A percentile compares a stretch with the other conserved stretches of the same genome.
These are phyloP conservation scores for Myiopsitta monachus DNA, from an alignment of 2,113 vertebrate genomes.

Conservation along the genomic window DNA sequence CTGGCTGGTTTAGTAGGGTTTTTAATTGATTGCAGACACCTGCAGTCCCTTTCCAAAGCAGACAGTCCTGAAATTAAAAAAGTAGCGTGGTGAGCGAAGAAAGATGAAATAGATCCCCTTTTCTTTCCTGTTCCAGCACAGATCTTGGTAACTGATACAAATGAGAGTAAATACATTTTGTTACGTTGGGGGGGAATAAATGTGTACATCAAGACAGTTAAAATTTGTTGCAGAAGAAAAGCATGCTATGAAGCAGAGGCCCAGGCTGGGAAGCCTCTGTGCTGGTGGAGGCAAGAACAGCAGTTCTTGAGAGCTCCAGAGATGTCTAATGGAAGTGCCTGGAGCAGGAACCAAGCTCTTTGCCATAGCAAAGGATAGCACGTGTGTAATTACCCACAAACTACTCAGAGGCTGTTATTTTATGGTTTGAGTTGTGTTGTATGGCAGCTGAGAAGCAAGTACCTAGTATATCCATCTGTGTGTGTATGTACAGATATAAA, in stretches of 20 bases:
- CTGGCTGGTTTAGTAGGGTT: background rate
- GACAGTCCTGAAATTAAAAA: background rate
- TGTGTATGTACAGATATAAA: background rate
- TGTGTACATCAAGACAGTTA: background rate
- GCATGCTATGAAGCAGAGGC: background rate
- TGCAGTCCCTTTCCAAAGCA: background rate
- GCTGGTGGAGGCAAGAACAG: background rate
- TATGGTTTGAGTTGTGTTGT: background rate
- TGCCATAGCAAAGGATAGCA: background rate
- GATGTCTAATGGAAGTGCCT: background rate
- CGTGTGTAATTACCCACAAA: background rate
- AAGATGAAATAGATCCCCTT: background rate
- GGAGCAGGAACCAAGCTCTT: background rate
- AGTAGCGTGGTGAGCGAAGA: background rate
- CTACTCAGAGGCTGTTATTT: background rate
- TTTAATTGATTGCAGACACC: constrained; percentile 16
- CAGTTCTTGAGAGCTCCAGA: background rate
- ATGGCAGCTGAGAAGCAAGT: background rate
- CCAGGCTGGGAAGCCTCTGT: background rate
- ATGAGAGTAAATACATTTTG: background rate
- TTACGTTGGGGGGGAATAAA: background rate
- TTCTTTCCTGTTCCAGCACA: background rate
- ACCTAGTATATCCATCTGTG: background rate
- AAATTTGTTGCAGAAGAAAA: background rate
- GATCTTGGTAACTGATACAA: background rate